Conservation (phyloP, 2,797 vertebrate genomes). For the Sciurus vulgaris region DNA sequence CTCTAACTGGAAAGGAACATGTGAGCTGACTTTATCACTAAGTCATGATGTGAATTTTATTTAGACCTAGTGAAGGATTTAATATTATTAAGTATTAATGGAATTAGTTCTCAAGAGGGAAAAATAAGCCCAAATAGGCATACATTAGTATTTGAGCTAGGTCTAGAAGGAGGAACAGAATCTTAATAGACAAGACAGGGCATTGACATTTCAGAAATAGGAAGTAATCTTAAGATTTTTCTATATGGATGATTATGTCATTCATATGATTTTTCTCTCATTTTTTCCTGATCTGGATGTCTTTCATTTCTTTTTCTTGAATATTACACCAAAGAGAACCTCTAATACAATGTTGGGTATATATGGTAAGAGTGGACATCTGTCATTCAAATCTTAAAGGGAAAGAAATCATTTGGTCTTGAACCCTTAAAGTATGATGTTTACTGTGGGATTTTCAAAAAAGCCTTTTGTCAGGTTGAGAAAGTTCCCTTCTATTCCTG, state of each 20-base stretch:
- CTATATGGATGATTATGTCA: neutral
- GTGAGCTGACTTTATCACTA: neutral
- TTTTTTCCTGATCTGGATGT: neutral
- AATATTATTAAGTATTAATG: neutral
- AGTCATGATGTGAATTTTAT: neutral
- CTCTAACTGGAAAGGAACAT: neutral
- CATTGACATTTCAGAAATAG: neutral
- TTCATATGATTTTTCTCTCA: neutral
- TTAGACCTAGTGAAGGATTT: neutral
- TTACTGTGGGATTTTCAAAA: neutral
- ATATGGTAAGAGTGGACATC: neutral
- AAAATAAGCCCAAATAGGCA: neutral
- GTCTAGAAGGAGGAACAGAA: neutral
- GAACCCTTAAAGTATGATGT: neutral
- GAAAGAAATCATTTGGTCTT: neutral
- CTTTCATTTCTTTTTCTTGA: constrained; percentile 37
- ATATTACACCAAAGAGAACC: neutral
- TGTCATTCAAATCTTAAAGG: neutral
- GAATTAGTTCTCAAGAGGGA: neutral
- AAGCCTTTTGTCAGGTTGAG: neutral
- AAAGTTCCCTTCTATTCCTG: neutral
- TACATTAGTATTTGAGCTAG: neutral
- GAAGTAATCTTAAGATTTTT: neutral
- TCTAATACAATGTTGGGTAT: neutral
- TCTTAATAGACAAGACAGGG: neutral